Conservation (phyloP, 1,140 invertebrate genomes). For the Neodiprion virginianus region DNA sequence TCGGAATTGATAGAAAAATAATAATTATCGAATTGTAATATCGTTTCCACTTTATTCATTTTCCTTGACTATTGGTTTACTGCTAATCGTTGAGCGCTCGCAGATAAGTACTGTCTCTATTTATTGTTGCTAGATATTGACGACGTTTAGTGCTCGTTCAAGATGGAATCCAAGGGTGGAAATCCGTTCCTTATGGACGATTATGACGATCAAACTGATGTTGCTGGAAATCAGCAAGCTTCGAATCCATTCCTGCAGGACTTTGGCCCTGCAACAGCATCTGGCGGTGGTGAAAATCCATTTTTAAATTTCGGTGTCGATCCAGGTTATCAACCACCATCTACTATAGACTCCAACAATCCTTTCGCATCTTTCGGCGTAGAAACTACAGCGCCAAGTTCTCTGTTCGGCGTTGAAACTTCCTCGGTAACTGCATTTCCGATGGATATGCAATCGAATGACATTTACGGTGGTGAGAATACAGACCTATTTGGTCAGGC, state of each 20-base stretch:
- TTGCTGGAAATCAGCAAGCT: constrained; percentile 52
- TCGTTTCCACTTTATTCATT: constrained; percentile 32
- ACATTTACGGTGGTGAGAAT: not conserved
- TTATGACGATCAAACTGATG: constrained; percentile 49
- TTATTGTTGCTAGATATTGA: not conserved
- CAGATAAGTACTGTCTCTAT: not conserved
- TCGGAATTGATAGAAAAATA: constrained; percentile 61
- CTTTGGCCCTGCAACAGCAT: constrained; percentile 42
- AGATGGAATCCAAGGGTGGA: constrained; percentile 66
- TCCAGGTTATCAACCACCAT: constrained; percentile 43
- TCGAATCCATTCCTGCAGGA: constrained; percentile 80
- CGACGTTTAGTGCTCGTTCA: constrained; percentile 34
- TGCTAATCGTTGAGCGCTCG: not conserved
- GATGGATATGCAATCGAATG: not conserved
- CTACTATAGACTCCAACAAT: constrained; percentile 60
- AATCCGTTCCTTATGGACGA: constrained; percentile 83
- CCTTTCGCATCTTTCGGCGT: constrained; percentile 66
- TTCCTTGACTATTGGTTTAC: constrained; percentile 24
- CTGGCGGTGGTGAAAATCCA: constrained; percentile 59
- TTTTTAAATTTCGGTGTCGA: constrained; percentile 68
- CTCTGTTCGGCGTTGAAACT: constrained; percentile 9
- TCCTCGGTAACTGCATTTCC: not conserved
- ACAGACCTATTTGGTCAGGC: constrained; percentile 25
- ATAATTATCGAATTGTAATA: not conserved
- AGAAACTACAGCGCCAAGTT: constrained; percentile 28